Evolutionary conservation across 2,888 invertebrate genomes (phyloP), one percentile per base, ranked within the genome.

Genomic region (Agapostemon virescens): DNA sequence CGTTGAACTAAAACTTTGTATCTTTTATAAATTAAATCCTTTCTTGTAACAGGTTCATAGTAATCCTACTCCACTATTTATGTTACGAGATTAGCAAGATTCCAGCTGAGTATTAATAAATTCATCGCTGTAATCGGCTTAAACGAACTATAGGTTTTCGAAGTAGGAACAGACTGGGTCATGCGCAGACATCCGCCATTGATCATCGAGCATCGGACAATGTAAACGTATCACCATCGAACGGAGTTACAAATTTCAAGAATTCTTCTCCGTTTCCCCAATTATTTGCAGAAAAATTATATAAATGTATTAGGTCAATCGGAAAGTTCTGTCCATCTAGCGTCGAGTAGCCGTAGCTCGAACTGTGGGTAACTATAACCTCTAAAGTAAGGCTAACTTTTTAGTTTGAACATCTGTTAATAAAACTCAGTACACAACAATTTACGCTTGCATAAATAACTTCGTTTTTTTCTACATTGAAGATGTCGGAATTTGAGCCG

Each of bases 51-150:
- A 11, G 33, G 4, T 20, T 61, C 33, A 11, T 26, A 20, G 61
- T 61, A 61, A 61, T 33, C 33, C 33, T 33, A 61, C 61, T 5
- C 33, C 33, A n/a, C 1, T 61, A 61, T 61, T 61, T 61, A 33
- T n/a, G 33, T n/a, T 33, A 33, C 20, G 61, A 33, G 30, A 61
- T 61, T 30, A 61, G 30, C 26, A 61, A 20, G 17, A 33, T 33
- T 61, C 33, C 61, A 33, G 33, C 30, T n/a, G 20, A 61, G 33
- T 20, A n/a, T 30, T 61, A 40, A 66, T 23, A 66, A 36, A 66
- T 40, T 40, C 66, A 42, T 66, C 66, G 66, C 38, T 40, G 23
- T 33, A 61, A 61, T 61, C 33, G 33, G 30, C 17, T 33, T 61
- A 33, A 33, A 30, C 20, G 61, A 33, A 33, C 61, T 33, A 30